These are phyloP conservation scores for Aplysina aerophoba DNA, from an alignment of 37 sponge, comb jelly and placozoan species.

Conservation along the genomic window DNA sequence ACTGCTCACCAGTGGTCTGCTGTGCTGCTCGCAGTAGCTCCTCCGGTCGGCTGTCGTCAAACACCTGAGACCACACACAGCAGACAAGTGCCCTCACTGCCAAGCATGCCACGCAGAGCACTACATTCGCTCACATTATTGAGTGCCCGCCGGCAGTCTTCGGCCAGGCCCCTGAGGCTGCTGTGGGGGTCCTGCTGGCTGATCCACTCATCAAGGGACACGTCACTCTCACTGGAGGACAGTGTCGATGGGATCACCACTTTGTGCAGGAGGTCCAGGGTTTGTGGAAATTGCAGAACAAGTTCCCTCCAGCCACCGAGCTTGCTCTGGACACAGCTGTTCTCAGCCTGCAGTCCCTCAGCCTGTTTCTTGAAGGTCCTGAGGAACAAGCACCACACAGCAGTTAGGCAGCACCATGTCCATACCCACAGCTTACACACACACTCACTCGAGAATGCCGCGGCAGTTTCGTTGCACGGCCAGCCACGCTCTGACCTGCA, in stretches of 20 bases:
- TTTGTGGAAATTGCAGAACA: not conserved
- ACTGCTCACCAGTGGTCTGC: no score
- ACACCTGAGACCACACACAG: no score
- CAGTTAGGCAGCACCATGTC: no score
- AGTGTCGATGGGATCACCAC: not conserved
- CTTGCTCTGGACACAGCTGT: not conserved
- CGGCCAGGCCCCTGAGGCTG: not conserved
- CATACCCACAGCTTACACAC: not conserved
- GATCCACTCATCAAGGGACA: constrained; percentile 15
- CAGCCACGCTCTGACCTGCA: constrained; percentile 24
- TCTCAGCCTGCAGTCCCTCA: not conserved
- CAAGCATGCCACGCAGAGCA: no score
- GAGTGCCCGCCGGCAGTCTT: constrained; percentile 1
- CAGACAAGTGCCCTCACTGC: no score
- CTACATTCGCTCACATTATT: not conserved
- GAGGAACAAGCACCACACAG: not conserved
- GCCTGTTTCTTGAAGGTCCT: constrained; percentile 25
- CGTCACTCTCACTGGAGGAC: not conserved
- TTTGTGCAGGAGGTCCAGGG: not conserved
- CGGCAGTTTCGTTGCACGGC: constrained; percentile 19
- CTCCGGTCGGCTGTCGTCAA: no score
- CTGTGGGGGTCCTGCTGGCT: constrained; percentile 19
- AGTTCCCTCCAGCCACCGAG: not conserved
- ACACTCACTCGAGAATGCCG: not conserved
- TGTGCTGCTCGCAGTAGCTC: no score